Base-by-base conservation (phyloP, 2,797 vertebrate genomes). In the Dromococcyx pavoninus region DNA sequence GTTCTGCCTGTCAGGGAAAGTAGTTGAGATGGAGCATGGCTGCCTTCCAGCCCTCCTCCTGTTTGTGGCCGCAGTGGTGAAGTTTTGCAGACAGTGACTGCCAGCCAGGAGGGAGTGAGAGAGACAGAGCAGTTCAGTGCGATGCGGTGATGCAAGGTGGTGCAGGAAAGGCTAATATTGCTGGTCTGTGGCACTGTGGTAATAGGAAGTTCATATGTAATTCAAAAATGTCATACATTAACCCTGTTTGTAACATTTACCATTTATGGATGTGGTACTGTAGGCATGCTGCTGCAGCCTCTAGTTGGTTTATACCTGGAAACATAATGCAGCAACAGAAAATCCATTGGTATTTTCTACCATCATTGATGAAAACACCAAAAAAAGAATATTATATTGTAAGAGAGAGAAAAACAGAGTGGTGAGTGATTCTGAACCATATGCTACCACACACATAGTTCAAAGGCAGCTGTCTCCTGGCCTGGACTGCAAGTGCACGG, bases 61-160 rank as follows among this genome's bases (percentile, higher is more conserved):
- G 21, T 19, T 14, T 1, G 0, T 3, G 33, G 60, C 23, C 30
- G 2, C 43, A 17, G 30, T 2, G 1, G 51, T 19, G 51, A 44
- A 76, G 78, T 22, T 37, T 1, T 2, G 9, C 10, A 7, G 27
- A 19, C 37, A 56, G 57, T 1, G 6, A 39, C 33, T 0, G 3
- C 30, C 33, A 28, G 8, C 11, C 2, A 0, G 72, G 56, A 50
- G 32, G 57, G 13, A 60, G 30, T 13, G 71, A 62, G 60, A 56
- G 30, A 77, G 46, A 17, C 56, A 13, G 37, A 65, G 43, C 57
- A n/a, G 69, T 7, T 50, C 64, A 35, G 83, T 1, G 18, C 46
- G 21, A 57, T 0, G 1, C 9, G 66, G 61, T 33, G 80, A 21
- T 39, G 60, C 50, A 80, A 64, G 39, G 53, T 16, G 76, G 56